A percentile compares a stretch with the other conserved stretches of the same genome.
These are phyloP conservation scores for Cephus sareptanus DNA, from an alignment of 2,888 invertebrate genomes.

Conservation along the genomic window DNA sequence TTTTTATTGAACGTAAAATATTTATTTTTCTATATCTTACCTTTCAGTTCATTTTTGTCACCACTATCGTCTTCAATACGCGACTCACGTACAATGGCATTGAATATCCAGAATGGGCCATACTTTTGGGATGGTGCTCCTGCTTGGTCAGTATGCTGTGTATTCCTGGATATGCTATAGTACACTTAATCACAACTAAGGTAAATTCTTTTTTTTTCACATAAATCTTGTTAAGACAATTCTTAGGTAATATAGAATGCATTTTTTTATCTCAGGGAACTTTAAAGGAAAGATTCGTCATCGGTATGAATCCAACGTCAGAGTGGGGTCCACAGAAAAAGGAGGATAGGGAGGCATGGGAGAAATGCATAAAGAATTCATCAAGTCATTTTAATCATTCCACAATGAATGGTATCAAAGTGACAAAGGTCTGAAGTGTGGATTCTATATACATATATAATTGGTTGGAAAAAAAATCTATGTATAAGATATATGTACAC, in stretches of 20 bases:
- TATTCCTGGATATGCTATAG: constrained; percentile 78
- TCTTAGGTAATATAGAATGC: neutral
- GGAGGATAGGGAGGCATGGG: constrained; percentile 53
- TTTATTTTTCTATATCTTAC: neutral
- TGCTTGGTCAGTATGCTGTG: constrained; percentile 78
- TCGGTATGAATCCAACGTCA: constrained; percentile 51
- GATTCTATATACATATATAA: neutral
- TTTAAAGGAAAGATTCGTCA: constrained; percentile 46
- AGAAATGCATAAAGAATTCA: constrained; percentile 36
- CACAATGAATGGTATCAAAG: constrained; percentile 34
- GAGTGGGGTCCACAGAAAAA: constrained; percentile 62
- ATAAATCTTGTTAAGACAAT: neutral
- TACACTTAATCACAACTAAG: constrained; percentile 64
- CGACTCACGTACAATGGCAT: constrained; percentile 70
- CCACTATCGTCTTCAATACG: constrained; percentile 72
- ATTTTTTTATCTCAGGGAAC: constrained; percentile 36
- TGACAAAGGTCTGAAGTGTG: constrained; percentile 36
- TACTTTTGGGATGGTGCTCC: constrained; percentile 73
- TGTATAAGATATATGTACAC: no score
- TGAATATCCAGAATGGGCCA: constrained; percentile 72
- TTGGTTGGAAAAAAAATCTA: no score
- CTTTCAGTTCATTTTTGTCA: constrained; percentile 74
- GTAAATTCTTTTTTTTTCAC: constrained; percentile 26
- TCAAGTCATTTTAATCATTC: constrained; percentile 30
- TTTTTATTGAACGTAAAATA: neutral